These are phyloP conservation scores for Caradrina kadenii DNA, from an alignment of 2,888 invertebrate species.

Conservation along the genomic window DNA sequence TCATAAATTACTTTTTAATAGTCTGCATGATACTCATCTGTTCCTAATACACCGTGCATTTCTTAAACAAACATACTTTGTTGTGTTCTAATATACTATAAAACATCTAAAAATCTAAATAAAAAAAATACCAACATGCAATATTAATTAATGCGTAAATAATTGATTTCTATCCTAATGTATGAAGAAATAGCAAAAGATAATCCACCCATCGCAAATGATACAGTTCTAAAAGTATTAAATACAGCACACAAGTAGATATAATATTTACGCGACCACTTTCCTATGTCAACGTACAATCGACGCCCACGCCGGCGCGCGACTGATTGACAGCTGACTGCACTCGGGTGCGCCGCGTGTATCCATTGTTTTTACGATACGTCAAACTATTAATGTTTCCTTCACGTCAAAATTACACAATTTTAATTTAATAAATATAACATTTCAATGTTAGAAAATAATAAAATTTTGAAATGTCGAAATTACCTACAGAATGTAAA, in stretches of 20 bases:
- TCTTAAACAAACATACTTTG: neutral
- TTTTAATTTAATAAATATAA: no score
- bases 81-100: neutral
- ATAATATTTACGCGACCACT: slow-evolving; percentile 71
- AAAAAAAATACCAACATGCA: no score
- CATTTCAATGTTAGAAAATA: no score
- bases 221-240: neutral
- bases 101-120: neutral
- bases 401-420: neutral
- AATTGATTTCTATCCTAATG: no score
- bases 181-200: no score
- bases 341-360: slow-evolving; percentile 62
- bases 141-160: no score
- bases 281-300: slow-evolving; percentile 83
- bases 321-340: slow-evolving; percentile 81
- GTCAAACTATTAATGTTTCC: slow-evolving; percentile 38
- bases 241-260: neutral
- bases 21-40: neutral
- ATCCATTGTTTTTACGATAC: slow-evolving; percentile 68
- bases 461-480: no score
- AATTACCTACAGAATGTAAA: no score
- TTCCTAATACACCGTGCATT: neutral
- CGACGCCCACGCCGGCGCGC: slow-evolving; percentile 77
- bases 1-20: slow-evolving; percentile 13
- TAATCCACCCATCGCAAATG: neutral